These are phyloP conservation scores for Hetaerina americana DNA, from an alignment of 1,140 invertebrate genomes.

Conservation along the genomic window DNA sequence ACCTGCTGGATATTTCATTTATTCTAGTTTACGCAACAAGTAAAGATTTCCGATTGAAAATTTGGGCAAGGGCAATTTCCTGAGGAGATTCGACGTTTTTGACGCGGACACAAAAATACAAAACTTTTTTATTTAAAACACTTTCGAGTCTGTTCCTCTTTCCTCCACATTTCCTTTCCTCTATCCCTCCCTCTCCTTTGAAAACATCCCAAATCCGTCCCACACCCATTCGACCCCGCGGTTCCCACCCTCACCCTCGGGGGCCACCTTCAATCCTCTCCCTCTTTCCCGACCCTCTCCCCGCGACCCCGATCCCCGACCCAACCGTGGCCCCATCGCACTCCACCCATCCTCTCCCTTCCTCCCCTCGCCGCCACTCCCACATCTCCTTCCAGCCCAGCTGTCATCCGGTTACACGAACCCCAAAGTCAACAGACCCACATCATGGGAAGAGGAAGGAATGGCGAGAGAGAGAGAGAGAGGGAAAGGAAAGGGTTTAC, in stretches of 20 bases:
- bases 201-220: no score
- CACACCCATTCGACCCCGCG: neutral
- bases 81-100: no score
- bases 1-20: no score
- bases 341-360: neutral
- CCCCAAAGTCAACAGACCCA: neutral
- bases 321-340: neutral
- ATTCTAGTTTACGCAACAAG: no score
- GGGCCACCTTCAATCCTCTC: no score
- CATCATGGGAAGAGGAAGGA: neutral
- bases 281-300: neutral
- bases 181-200: no score
- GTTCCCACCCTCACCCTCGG: no score
- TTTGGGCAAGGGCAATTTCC: no score
- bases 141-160: neutral
- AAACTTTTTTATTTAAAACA: no score
- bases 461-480: neutral
- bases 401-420: neutral
- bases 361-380: neutral
- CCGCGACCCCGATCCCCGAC: neutral
- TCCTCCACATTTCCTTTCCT: neutral
- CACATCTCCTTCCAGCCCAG: neutral
- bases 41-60: no score
- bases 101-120: no score
- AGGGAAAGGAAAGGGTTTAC: neutral